Evolutionary conservation across 2,888 invertebrate species (phyloP), one percentile per base, ranked within the genome.

Genomic region (Steinernema carpocapsae): DNA sequence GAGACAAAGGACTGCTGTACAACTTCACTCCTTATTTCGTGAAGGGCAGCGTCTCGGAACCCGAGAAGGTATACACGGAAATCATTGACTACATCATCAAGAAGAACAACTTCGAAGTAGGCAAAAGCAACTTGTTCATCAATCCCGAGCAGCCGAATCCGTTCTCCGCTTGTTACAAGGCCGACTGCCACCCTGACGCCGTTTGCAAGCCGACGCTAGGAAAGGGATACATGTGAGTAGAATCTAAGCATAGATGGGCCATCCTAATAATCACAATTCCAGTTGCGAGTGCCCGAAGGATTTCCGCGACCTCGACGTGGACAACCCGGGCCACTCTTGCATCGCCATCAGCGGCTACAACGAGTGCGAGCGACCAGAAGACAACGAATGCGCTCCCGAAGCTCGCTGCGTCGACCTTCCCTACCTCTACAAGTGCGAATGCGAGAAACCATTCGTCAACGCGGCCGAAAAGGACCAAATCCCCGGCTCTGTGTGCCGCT

Each of bases 401-500:
- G 83, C 85, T 2, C 70, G 83, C 64, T 85, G 85, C 70, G 79
- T 82, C 46, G 84, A 84, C 76, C 71, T 79, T 42, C 78, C 79
- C 43, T 79, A 79, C 72, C 75, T 81, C 51, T 83, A 83, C 80
- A 81, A 82, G 81, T 85, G 85, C 73, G 79, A 82, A 56, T 85
- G 85, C 73, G 75, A 79, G 26, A 52, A 75, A 37, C 81, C 82
- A 22, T 85, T 78, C 74, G 81, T 82, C 56, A 83, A 85, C 75
- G 78, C 83, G 10, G 80, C 83, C 4, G 46, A 76, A 19, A 72
- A 74, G 29, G 85, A 79, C 45, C 74, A 77, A 26, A 74, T 80
- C 42, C 81, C 82, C 19, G 83, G 83, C 52, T 87, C 94, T 19
- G 77, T 82, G n/a, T 84, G 84, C 76, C 75, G 78, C 10, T 75